phyloP scores from a whole-genome alignment of 2,797 vertebrate species.

The Melanotaenia pygmaea region DNA sequence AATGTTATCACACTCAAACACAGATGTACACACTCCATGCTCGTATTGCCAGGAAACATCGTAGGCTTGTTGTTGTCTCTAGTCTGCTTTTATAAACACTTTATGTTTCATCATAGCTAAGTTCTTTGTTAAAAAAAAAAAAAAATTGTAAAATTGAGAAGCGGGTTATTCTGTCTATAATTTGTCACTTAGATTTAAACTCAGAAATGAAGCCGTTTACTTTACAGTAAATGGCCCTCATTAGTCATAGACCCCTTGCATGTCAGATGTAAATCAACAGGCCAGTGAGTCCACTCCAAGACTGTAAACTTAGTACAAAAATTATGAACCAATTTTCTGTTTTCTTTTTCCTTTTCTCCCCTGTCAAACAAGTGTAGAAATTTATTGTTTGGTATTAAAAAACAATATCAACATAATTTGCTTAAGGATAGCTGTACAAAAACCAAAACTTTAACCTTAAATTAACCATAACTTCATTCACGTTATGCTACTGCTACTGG shows the following conservation, averaged over 20 bases:
- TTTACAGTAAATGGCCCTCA: slow-evolving; percentile 39
- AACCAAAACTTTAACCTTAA: not conserved
- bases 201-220: slow-evolving; percentile 54
- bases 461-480: not conserved
- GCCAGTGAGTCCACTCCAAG: slow-evolving; percentile 6
- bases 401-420: too few species aligned
- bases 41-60: slow-evolving; percentile 37
- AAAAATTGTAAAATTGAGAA: slow-evolving; percentile 19
- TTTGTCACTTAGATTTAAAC: slow-evolving; percentile 61
- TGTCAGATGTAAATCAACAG: slow-evolving; percentile 28
- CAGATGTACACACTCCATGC: slow-evolving; percentile 13
- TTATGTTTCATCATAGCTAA: slow-evolving; percentile 42
- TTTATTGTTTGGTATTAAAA: not conserved
- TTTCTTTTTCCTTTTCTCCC: not conserved
- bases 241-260: slow-evolving; percentile 42
- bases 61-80: slow-evolving; percentile 49
- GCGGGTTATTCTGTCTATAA: slow-evolving; percentile 55
- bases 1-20: slow-evolving; percentile 14
- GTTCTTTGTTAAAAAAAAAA: slow-evolving; percentile 28
- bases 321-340: too few species aligned
- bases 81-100: slow-evolving; percentile 52
- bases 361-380: not conserved
- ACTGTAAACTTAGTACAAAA: slow-evolving; percentile 12
- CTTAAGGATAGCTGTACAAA: not conserved
- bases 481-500: not conserved